phyloP scores from a whole-genome alignment of 2,888 invertebrate species.

The Cactoblastis cactorum region DNA sequence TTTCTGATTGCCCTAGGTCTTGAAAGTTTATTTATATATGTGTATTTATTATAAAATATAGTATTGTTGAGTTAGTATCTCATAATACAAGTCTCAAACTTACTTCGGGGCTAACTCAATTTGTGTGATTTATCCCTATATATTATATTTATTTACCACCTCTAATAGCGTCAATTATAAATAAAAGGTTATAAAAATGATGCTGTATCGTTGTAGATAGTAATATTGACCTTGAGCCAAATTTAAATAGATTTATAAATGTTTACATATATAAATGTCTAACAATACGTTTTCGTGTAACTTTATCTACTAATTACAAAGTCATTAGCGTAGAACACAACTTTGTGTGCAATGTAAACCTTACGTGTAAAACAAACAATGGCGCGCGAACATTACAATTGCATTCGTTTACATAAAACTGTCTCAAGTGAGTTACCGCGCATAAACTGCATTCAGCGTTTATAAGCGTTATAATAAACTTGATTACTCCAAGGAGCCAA shows the following conservation, averaged over 20 bases:
- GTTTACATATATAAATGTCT: not conserved
- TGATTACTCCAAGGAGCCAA: slow-evolving; percentile 32
- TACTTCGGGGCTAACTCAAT: no score
- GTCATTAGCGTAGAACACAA: not conserved
- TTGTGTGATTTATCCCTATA: no score
- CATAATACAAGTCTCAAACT: no score
- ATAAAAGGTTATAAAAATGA: not conserved
- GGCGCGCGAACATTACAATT: slow-evolving; percentile 21
- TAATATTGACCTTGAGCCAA: slow-evolving; percentile 1
- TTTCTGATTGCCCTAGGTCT: no score
- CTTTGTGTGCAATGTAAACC: slow-evolving; percentile 8
- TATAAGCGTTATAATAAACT: slow-evolving; percentile 26
- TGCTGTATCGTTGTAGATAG: not conserved
- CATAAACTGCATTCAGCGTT: slow-evolving; percentile 21
- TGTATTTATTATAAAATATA: no score
- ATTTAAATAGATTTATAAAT: not conserved
- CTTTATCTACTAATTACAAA: not conserved
- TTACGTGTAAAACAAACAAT: slow-evolving; percentile 5
- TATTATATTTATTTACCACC: no score
- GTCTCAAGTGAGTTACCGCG: slow-evolving; percentile 27
- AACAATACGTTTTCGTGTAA: not conserved
- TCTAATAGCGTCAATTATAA: no score
- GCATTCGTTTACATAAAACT: slow-evolving; percentile 33
- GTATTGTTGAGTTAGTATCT: no score
- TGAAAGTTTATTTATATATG: slow-evolving; percentile 1